Evolutionary conservation across 2,797 vertebrate species (phyloP).

Genomic region (Pantherophis vulpinus): DNA sequence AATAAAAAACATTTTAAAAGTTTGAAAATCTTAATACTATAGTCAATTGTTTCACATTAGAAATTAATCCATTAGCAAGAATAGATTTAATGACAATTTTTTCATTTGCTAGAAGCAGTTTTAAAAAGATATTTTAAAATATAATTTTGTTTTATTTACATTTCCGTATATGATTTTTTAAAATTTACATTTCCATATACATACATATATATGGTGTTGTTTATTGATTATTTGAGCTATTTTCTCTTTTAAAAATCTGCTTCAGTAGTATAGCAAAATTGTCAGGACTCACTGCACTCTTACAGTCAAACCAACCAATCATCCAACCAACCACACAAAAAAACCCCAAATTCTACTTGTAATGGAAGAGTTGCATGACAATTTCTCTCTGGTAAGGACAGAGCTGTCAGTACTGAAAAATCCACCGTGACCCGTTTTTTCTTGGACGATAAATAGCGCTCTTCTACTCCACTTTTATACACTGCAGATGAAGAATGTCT

Average conservation of each 20-base stretch:
- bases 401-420: slow-evolving; percentile 85
- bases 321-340: slow-evolving; percentile 34
- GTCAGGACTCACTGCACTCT: slow-evolving; percentile 45
- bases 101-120: slow-evolving; percentile 64
- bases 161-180: neutral
- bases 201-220: neutral
- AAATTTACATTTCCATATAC: neutral
- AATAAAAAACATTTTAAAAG: neutral
- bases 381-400: slow-evolving; percentile 74
- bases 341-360: slow-evolving; percentile 64
- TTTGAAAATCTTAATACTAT: slow-evolving; percentile 48
- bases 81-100: slow-evolving; percentile 56
- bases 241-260: slow-evolving; percentile 16
- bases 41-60: slow-evolving; percentile 48
- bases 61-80: slow-evolving; percentile 46
- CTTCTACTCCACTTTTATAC: slow-evolving; percentile 70
- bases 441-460: slow-evolving; percentile 66
- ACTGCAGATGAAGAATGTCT: slow-evolving; percentile 86
- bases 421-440: slow-evolving; percentile 86
- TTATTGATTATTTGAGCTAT: neutral
- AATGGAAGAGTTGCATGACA: slow-evolving; percentile 73
- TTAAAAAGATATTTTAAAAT: neutral
- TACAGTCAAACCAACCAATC: slow-evolving; percentile 45
- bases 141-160: neutral
- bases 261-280: slow-evolving; percentile 65